A percentile compares a stretch with the other conserved stretches of the same genome.
These are phyloP conservation scores for Cydia amplana DNA, from an alignment of 1,140 invertebrate genomes.

Conservation along the genomic window DNA sequence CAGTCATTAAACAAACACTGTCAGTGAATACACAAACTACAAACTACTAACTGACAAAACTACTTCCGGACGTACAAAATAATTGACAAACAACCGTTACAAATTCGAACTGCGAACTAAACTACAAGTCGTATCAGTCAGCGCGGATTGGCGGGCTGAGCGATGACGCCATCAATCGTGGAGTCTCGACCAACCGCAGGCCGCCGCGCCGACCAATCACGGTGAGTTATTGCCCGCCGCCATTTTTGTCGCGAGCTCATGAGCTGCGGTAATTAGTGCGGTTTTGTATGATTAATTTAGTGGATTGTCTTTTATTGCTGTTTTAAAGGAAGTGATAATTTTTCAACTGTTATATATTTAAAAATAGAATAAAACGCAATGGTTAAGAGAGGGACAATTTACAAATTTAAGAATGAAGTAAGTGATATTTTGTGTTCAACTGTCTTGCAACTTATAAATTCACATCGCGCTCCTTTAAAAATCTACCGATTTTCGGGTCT, in stretches of 20 bases:
- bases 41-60: not conserved
- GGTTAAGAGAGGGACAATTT: no score
- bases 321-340: not conserved
- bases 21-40: not conserved
- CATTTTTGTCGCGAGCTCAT: slow-evolving; percentile 15
- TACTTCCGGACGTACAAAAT: not conserved
- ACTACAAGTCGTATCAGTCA: slow-evolving; percentile 25
- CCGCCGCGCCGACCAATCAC: slow-evolving; percentile 19
- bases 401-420: no score
- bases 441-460: no score
- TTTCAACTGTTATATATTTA: no score
- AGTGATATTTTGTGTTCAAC: no score
- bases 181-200: slow-evolving; percentile 34
- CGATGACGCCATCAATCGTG: slow-evolving; percentile 39
- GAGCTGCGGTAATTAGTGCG: slow-evolving; percentile 11
- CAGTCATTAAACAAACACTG: not conserved
- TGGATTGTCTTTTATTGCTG: not conserved
- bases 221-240: not conserved
- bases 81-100: slow-evolving; percentile 18
- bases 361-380: no score
- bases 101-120: slow-evolving; percentile 2
- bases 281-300: slow-evolving; percentile 9
- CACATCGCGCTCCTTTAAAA: no score
- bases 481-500: not conserved
- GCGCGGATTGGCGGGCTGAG: slow-evolving; percentile 38